Percentiles rank a stretch among this genome's conserved stretches.
These are phyloP conservation scores for Crocuta crocuta DNA, from an alignment of 2,113 vertebrate genomes.

Conservation along the genomic window DNA sequence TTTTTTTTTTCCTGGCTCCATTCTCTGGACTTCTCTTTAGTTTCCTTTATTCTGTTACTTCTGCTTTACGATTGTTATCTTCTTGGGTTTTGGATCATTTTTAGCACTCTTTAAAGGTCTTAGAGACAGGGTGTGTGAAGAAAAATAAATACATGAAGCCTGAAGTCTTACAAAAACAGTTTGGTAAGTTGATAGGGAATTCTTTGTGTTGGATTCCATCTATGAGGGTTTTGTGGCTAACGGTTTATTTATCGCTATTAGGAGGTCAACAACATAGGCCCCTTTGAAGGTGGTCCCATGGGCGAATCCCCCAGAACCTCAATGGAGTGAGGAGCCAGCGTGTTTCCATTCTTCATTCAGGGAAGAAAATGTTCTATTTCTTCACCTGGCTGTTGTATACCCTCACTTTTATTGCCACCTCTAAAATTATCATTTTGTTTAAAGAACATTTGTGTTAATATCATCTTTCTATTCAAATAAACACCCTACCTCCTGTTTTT, in stretches of 20 bases:
- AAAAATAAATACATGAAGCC: constrained; percentile 69
- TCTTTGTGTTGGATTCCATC: constrained; percentile 63
- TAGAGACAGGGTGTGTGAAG: constrained; percentile 71
- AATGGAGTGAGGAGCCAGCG: too few relatives aligned
- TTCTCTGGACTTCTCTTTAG: not conserved
- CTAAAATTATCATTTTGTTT: constrained; percentile 33
- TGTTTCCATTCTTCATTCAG: not conserved
- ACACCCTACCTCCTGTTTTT: not conserved
- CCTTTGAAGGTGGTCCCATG: not conserved
- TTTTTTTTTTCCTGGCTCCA: not conserved
- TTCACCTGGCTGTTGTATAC: not conserved
- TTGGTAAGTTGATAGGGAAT: constrained; percentile 39
- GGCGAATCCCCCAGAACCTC: too few relatives aligned
- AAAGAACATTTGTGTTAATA: constrained; percentile 9
- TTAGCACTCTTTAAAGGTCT: constrained; percentile 59
- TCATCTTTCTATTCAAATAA: not conserved
- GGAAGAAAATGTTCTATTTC: not conserved
- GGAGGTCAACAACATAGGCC: not conserved
- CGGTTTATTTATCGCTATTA: not conserved
- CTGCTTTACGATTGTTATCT: constrained; percentile 56
- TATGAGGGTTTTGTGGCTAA: not conserved
- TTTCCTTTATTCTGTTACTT: constrained; percentile 32
- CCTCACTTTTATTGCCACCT: not conserved
- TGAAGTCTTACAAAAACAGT: constrained; percentile 70
- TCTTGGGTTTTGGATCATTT: constrained; percentile 53